These are phyloP conservation scores for Cylindroiulus punctatus DNA, from an alignment of 2,888 invertebrate genomes.

Conservation along the genomic window DNA sequence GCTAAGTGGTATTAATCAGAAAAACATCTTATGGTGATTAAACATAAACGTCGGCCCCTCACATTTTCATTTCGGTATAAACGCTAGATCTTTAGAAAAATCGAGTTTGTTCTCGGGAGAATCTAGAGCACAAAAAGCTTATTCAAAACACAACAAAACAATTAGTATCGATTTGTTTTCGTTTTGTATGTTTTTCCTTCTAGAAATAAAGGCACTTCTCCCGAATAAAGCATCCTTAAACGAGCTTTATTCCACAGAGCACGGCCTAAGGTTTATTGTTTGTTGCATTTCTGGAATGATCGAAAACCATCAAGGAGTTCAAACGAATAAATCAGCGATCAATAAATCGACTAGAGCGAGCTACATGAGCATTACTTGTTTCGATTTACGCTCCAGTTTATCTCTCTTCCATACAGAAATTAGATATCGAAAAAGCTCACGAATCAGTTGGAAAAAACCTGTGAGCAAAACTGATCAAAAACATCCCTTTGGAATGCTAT, in stretches of 20 bases:
- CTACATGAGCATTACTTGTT: constrained; percentile 14
- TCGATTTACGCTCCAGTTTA: not conserved
- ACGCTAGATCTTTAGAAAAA: constrained; percentile 4
- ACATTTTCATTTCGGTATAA: constrained; percentile 2
- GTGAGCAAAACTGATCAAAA: constrained; percentile 20
- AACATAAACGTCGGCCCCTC: not conserved
- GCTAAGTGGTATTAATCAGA: constrained; percentile 14
- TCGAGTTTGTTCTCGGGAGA: not conserved
- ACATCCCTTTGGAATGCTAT: not conserved
- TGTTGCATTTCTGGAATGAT: not conserved
- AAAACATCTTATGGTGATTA: constrained; percentile 27
- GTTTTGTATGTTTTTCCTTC: not conserved
- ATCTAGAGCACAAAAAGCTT: not conserved
- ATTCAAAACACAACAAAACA: constrained; percentile 21
- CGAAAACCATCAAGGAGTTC: not conserved
- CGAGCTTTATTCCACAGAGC: not conserved
- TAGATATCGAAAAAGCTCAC: not conserved
- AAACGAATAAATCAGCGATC: constrained; percentile 26
- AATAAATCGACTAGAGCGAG: not conserved
- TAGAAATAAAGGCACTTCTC: not conserved
- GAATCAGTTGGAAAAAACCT: not conserved
- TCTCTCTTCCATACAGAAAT: not conserved
- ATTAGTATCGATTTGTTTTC: constrained; percentile 20
- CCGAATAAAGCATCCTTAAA: not conserved
- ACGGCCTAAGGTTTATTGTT: not conserved